These are phyloP conservation scores for Notodonta dromedarius DNA, from an alignment of 2,888 invertebrate species.

Conservation along the genomic window DNA sequence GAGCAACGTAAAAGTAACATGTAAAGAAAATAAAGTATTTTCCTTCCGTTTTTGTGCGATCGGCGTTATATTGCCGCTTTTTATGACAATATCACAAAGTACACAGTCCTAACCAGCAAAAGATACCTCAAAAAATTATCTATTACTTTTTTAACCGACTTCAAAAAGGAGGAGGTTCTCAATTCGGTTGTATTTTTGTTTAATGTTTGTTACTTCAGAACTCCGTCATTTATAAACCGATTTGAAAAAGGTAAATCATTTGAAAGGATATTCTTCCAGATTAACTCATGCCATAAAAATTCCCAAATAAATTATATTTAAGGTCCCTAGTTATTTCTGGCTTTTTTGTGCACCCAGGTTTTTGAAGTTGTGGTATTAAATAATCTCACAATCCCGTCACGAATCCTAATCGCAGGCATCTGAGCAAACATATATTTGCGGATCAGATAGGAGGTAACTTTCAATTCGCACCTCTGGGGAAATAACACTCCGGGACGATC, in stretches of 20 bases:
- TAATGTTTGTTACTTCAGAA: too few relatives aligned
- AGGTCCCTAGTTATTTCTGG: too few relatives aligned
- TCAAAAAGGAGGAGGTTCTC: too few relatives aligned
- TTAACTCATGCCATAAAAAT: too few relatives aligned
- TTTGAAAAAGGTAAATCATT: too few relatives aligned
- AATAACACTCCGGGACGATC: constrained; percentile 46
- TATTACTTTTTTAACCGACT: background rate
- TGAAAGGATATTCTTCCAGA: background rate
- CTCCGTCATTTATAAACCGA: too few relatives aligned
- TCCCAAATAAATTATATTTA: too few relatives aligned
- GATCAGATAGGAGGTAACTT: constrained; percentile 35
- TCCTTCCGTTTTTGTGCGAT: background rate
- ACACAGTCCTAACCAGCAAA: background rate
- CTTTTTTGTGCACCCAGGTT: too few relatives aligned
- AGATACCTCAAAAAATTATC: background rate
- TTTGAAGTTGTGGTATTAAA: too few relatives aligned
- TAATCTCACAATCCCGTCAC: constrained; percentile 10
- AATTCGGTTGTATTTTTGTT: too few relatives aligned
- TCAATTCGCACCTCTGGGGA: constrained; percentile 49
- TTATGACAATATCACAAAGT: background rate
- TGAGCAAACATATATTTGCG: constrained; percentile 19
- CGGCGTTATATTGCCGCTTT: background rate
- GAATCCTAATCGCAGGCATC: constrained; percentile 17
- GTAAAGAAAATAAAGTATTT: background rate
- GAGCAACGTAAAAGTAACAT: background rate